phyloP scores from a whole-genome alignment of 2,888 invertebrate genomes.

The Meandrusa payeni region DNA sequence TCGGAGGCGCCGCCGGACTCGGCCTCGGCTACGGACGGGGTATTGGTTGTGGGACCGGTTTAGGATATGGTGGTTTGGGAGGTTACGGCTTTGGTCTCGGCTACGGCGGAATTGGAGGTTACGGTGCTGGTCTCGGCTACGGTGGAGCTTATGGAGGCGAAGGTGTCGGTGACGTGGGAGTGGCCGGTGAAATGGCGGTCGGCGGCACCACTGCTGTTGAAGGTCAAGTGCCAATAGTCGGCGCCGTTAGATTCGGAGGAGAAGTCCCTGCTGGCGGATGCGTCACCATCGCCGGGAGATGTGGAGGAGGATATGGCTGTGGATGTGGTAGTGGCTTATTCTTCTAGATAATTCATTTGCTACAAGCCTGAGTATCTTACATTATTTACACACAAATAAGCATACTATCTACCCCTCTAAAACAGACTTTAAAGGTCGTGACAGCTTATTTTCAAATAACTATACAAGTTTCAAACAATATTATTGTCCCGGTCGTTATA shows the following conservation, averaged over 20 bases:
- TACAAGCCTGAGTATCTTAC: no score
- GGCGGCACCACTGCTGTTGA: slow-evolving; percentile 34
- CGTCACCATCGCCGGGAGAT: slow-evolving; percentile 45
- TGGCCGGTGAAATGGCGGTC: slow-evolving; percentile 27
- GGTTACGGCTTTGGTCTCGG: slow-evolving; percentile 20
- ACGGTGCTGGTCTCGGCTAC: slow-evolving; percentile 13
- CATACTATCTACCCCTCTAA: no score
- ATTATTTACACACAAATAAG: no score
- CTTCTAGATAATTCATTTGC: no score
- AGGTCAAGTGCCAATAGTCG: slow-evolving; percentile 45
- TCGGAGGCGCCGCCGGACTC: slow-evolving; percentile 1
- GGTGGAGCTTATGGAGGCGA: slow-evolving; percentile 25
- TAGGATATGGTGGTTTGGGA: background rate
- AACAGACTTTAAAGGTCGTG: no score
- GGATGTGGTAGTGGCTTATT: background rate
- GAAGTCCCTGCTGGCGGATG: slow-evolving; percentile 43
- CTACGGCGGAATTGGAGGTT: slow-evolving; percentile 11
- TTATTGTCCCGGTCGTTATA: no score
- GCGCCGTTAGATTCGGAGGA: slow-evolving; percentile 45
- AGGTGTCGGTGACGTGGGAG: slow-evolving; percentile 26
- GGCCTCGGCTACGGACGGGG: slow-evolving; percentile 13
- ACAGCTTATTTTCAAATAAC: no score
- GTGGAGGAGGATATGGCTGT: slow-evolving; percentile 38
- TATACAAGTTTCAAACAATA: no score
- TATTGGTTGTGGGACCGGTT: slow-evolving; percentile 9